These are phyloP conservation scores for Lucifuga dentata DNA, from an alignment of 2,113 vertebrate species.

Conservation along the genomic window DNA sequence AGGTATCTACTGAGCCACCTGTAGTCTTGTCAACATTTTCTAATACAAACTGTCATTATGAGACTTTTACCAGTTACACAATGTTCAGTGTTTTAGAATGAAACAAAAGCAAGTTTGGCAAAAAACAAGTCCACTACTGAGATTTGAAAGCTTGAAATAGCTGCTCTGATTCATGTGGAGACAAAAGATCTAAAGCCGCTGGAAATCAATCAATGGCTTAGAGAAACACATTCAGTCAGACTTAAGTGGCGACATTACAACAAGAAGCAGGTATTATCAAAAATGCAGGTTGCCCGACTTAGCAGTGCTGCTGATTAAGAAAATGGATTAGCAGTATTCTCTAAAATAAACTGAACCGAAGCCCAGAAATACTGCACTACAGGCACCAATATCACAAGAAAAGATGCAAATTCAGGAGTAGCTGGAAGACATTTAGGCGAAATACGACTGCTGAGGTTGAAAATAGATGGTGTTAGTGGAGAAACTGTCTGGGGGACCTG, in stretches of 20 bases:
- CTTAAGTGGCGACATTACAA: constrained; percentile 54
- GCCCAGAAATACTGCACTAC: background rate
- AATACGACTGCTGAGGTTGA: constrained; percentile 14
- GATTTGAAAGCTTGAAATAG: constrained; percentile 29
- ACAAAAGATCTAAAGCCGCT: constrained; percentile 48
- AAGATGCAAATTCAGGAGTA: background rate
- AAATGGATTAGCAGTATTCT: constrained; percentile 54
- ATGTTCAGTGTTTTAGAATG: background rate
- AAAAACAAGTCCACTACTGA: constrained; percentile 19
- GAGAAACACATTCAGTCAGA: constrained; percentile 44
- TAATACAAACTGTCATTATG: background rate
- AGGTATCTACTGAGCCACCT: background rate
- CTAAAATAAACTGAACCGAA: constrained; percentile 46
- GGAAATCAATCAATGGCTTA: constrained; percentile 60
- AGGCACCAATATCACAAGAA: constrained; percentile 30
- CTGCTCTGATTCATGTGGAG: constrained; percentile 40
- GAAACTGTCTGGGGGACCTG: background rate
- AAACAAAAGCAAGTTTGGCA: background rate
- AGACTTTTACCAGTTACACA: background rate
- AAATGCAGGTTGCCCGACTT: constrained; percentile 33
- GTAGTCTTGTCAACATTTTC: background rate
- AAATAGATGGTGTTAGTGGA: background rate
- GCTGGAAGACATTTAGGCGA: constrained; percentile 32
- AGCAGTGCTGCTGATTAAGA: constrained; percentile 52
- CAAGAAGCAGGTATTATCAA: constrained; percentile 53